A percentile compares a stretch with the other conserved stretches of the same genome.
These are phyloP conservation scores for Palythoa grandis DNA, from an alignment of 92 coral and sea anemone species.

Conservation along the genomic window DNA sequence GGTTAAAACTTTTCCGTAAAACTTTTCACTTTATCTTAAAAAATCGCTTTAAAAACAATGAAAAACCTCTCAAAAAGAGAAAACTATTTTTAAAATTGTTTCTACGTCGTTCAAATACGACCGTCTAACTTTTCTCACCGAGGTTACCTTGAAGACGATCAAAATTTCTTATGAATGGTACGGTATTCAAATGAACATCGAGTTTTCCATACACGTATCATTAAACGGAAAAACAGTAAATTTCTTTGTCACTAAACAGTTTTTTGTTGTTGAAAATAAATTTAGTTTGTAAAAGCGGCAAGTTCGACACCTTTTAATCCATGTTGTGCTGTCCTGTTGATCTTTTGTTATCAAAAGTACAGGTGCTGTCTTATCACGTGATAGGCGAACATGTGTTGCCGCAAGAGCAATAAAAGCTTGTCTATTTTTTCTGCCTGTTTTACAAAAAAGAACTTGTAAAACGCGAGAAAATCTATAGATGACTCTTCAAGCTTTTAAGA, in stretches of 20 bases:
- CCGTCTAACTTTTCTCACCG: not conserved
- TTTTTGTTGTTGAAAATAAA: slow-evolving; percentile 21
- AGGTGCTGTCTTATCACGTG: slow-evolving; percentile 43
- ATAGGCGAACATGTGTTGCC: slow-evolving; percentile 40
- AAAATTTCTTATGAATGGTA: not conserved
- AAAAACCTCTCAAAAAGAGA: not conserved
- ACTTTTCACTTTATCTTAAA: not conserved
- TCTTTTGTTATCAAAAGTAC: slow-evolving; percentile 42
- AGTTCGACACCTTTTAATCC: slow-evolving; percentile 26
- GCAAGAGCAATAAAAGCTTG: slow-evolving; percentile 28
- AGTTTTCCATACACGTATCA: not conserved
- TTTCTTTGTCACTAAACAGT: not conserved
- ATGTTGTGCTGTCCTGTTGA: slow-evolving; percentile 23
- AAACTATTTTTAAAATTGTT: not conserved
- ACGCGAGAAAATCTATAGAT: not conserved
- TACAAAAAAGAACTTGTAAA: slow-evolving; percentile 4
- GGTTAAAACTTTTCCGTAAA: not conserved
- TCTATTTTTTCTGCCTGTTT: slow-evolving; percentile 13
- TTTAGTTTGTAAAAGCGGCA: slow-evolving; percentile 2
- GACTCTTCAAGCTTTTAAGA: not conserved
- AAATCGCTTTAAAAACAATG: not conserved
- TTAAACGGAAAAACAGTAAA: not conserved
- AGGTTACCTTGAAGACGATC: not conserved
- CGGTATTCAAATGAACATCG: slow-evolving; percentile 2
- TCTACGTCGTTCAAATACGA: not conserved